These are phyloP conservation scores for Neoscelio sp. DNA, from an alignment of 2,888 invertebrate species.

Conservation along the genomic window DNA sequence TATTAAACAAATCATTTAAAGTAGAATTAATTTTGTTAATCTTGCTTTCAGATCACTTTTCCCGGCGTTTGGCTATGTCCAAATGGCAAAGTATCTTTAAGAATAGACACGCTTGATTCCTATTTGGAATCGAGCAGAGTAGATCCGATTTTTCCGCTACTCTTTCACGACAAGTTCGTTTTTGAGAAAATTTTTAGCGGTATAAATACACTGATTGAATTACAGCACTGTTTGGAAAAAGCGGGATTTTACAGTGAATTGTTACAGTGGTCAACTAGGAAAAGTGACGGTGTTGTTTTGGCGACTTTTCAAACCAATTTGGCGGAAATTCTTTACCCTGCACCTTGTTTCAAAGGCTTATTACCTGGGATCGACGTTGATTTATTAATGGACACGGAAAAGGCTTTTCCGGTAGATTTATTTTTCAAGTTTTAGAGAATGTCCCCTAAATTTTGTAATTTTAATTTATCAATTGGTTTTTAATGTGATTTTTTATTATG, in stretches of 20 bases:
- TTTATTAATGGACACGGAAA: constrained; percentile 87
- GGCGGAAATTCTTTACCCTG: constrained; percentile 87
- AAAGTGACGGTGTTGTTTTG: constrained; percentile 83
- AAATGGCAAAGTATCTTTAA: constrained; percentile 90
- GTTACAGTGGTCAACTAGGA: constrained; percentile 85
- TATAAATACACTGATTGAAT: constrained; percentile 82
- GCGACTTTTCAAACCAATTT: constrained; percentile 87
- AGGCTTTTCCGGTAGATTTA: constrained; percentile 86
- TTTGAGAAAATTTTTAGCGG: constrained; percentile 86
- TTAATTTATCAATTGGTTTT: not conserved
- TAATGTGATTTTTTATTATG: too few relatives aligned
- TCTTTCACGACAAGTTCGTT: constrained; percentile 88
- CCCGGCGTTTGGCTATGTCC: constrained; percentile 95
- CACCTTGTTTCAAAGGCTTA: constrained; percentile 84
- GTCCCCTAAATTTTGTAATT: too few relatives aligned
- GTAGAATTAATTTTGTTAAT: too few relatives aligned
- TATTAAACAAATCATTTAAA: too few relatives aligned
- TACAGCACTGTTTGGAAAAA: constrained; percentile 84
- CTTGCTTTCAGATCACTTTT: constrained; percentile 87
- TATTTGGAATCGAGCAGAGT: constrained; percentile 88
- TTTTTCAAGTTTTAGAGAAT: constrained; percentile 2
- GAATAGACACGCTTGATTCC: constrained; percentile 88
- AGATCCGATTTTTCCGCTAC: constrained; percentile 89
- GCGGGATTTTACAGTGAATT: constrained; percentile 87
- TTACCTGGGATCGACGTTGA: constrained; percentile 86